Conservation (phyloP, 2,888 invertebrate genomes). For the Agonopterix subpropinquella region DNA sequence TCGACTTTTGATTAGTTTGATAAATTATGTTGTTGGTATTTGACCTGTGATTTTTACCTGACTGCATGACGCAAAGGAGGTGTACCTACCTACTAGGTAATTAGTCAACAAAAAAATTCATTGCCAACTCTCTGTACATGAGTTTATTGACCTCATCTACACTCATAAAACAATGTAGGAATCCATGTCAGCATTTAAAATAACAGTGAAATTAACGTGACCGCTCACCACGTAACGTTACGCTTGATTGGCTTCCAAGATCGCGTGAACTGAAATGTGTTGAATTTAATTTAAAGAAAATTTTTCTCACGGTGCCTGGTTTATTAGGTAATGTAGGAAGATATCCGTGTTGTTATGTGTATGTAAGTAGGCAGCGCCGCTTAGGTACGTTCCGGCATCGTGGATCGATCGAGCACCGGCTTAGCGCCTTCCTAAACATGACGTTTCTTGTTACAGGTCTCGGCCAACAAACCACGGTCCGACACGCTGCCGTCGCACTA, state of each 20-base stretch:
- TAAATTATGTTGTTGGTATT: too few relatives aligned
- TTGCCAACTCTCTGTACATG: too few relatives aligned
- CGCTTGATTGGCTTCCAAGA: background rate
- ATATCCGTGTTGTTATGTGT: slow-evolving; percentile 15
- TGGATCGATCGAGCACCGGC: background rate
- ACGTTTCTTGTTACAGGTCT: slow-evolving; percentile 64
- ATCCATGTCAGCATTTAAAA: too few relatives aligned
- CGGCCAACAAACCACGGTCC: slow-evolving; percentile 26
- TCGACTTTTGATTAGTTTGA: too few relatives aligned
- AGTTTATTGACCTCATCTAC: too few relatives aligned
- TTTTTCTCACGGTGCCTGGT: slow-evolving; percentile 1
- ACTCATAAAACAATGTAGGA: too few relatives aligned
- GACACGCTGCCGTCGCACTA: slow-evolving; percentile 53
- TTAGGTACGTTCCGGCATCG: background rate
- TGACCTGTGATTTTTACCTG: too few relatives aligned
- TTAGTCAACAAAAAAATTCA: too few relatives aligned
- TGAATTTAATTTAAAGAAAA: background rate
- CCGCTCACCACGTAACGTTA: background rate
- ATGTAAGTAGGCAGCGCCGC: slow-evolving; percentile 17
- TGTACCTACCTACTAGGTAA: too few relatives aligned
- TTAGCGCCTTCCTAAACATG: slow-evolving; percentile 8
- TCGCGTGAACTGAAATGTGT: slow-evolving; percentile 1
- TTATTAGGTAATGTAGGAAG: slow-evolving; percentile 5
- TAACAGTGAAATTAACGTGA: slow-evolving; percentile 4
- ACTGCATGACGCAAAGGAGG: too few relatives aligned